Conservation (phyloP, 2,113 vertebrate genomes). For the Oryctolagus cuniculus region DNA sequence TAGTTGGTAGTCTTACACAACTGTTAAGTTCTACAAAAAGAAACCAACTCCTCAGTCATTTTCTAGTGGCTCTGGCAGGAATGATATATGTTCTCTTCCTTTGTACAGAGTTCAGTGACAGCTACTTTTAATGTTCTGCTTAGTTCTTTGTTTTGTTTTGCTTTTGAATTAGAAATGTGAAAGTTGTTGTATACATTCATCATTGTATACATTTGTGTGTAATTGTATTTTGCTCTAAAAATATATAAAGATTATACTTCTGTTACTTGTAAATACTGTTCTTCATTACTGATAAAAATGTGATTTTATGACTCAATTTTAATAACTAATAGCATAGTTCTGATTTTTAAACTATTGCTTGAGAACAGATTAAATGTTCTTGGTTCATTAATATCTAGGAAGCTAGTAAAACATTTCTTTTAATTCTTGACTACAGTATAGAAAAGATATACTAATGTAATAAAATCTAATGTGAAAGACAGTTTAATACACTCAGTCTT, state of each 20-base stretch:
- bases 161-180: conserved; percentile 20
- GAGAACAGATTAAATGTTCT: not conserved
- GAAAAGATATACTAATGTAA: not conserved
- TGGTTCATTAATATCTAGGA: not conserved
- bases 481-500: conserved; percentile 4
- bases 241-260: not conserved
- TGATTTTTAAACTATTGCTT: not conserved
- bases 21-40: not conserved
- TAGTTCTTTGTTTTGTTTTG: conserved; percentile 18
- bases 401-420: not conserved
- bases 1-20: conserved; percentile 29
- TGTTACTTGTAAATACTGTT: not conserved
- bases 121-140: conserved; percentile 39
- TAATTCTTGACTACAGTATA: not conserved
- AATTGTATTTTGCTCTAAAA: not conserved
- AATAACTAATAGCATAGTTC: not conserved
- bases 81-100: not conserved
- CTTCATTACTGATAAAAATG: not conserved
- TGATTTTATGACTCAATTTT: not conserved
- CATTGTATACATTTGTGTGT: not conserved
- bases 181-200: not conserved
- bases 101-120: not conserved
- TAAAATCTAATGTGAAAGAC: not conserved
- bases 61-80: conserved; percentile 45
- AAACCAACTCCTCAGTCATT: not conserved